Conservation (phyloP, 2,888 invertebrate genomes). For the Morpho helenor region DNA sequence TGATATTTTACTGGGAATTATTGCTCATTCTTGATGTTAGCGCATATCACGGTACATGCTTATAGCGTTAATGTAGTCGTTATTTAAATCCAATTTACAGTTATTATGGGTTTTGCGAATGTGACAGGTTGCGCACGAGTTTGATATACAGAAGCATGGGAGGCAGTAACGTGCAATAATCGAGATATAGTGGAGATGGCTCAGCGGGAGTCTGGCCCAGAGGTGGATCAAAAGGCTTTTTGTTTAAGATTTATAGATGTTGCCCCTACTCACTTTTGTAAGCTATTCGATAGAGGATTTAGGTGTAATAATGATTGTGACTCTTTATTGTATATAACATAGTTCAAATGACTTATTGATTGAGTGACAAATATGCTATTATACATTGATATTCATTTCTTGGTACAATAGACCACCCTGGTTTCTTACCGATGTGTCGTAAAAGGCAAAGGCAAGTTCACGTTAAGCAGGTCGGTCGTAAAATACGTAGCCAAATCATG, state of each 20-base stretch:
- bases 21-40: conserved; percentile 24
- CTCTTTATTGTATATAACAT: no score
- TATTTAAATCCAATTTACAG: conserved; percentile 23
- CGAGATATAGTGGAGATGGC: conserved; percentile 57
- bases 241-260: conserved; percentile 26
- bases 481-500: no score
- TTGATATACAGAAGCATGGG: conserved; percentile 59
- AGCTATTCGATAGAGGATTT: background rate
- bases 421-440: no score
- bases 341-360: no score
- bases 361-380: no score
- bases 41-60: conserved; percentile 13
- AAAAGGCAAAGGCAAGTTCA: no score
- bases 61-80: conserved; percentile 18
- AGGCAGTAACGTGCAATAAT: conserved; percentile 53
- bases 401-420: no score
- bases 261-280: conserved; percentile 14
- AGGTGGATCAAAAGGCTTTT: conserved; percentile 38
- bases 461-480: no score
- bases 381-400: no score
- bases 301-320: no score
- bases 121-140: conserved; percentile 54
- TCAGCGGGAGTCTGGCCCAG: conserved; percentile 47
- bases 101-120: conserved; percentile 30
- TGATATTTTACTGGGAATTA: conserved; percentile 28